Base-by-base conservation (phyloP, 2,797 vertebrate species). In the Crenichthys baileyi region DNA sequence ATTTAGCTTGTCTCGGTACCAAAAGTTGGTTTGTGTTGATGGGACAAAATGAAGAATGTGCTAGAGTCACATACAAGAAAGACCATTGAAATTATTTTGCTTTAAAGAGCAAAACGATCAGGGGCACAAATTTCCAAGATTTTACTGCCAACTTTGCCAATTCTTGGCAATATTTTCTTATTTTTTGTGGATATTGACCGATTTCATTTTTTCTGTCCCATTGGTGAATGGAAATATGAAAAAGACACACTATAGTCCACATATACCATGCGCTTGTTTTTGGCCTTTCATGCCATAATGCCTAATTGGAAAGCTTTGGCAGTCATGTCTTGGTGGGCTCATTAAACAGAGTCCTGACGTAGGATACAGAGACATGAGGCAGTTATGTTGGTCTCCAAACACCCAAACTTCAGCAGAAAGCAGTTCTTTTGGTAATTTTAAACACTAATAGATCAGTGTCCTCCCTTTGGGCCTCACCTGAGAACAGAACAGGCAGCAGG, bases 291-390 rank as follows among this genome's bases (percentile, higher is more conserved):
- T 79, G 77, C 78, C 70, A 7, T 65, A 73, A 70, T 61, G 81
- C 81, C 70, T 73, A 81, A 81, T 81, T 86, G 79, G 82, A 86
- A 86, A 78, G 88, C 81, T 88, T 81, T 79, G 76, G 73, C 74
- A 80, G 88, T 89, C 89, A 92, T 82, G 79, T 88, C 85, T 88
- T 83, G 36, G 88, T 75, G 84, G 92, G 89, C 91, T 93, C 90
- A 93, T 94, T 92, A 94, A 46, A 91, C 79, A 85, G 83, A 87
- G 81, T 86, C 93, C 92, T 90, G 36, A 80, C 90, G 91, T 90
- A 89, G 88, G 88, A 90, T 80, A 41, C 81, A 73, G 74, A 81
- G 79, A 88, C 84, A 83, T 76, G 86, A 94, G 84, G 90, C 87
- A 75, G 85, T 92, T 82, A 91, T 92, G 93, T 91, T 90, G 92